These are phyloP conservation scores for Scaptomyza polygonia DNA, from an alignment of 2,888 invertebrate genomes.

Conservation along the genomic window DNA sequence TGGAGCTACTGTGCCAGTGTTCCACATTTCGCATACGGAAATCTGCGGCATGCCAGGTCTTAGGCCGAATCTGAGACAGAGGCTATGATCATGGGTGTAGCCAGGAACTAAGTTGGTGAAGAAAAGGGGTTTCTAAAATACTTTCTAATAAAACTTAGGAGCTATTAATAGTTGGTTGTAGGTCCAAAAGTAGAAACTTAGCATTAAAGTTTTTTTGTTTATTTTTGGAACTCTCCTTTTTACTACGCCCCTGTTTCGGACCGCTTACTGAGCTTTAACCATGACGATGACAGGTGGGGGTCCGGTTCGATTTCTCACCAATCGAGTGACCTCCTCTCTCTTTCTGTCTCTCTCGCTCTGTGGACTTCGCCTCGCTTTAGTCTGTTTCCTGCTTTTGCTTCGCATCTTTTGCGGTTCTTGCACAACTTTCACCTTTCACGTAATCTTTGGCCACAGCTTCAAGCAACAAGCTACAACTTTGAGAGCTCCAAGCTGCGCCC, in stretches of 20 bases:
- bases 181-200: neutral
- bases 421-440: constrained; percentile 84
- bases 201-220: no score
- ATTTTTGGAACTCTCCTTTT: no score
- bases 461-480: constrained; percentile 10
- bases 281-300: constrained; percentile 53
- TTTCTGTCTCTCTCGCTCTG: constrained; percentile 1
- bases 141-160: neutral
- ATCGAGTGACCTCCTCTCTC: constrained; percentile 12
- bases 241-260: neutral
- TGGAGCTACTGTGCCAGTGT: constrained; percentile 72
- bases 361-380: neutral
- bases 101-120: neutral
- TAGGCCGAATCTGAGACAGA: constrained; percentile 29
- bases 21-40: constrained; percentile 80
- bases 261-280: constrained; percentile 10
- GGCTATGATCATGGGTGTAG: neutral
- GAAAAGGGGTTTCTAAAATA: neutral
- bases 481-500: constrained; percentile 25
- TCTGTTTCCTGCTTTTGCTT: constrained; percentile 52
- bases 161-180: neutral
- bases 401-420: constrained; percentile 66
- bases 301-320: constrained; percentile 58
- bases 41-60: constrained; percentile 54
- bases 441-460: constrained; percentile 73